Evolutionary conservation across 2,888 invertebrate genomes (phyloP).

Genomic region (Caenorhabditis sinica): DNA sequence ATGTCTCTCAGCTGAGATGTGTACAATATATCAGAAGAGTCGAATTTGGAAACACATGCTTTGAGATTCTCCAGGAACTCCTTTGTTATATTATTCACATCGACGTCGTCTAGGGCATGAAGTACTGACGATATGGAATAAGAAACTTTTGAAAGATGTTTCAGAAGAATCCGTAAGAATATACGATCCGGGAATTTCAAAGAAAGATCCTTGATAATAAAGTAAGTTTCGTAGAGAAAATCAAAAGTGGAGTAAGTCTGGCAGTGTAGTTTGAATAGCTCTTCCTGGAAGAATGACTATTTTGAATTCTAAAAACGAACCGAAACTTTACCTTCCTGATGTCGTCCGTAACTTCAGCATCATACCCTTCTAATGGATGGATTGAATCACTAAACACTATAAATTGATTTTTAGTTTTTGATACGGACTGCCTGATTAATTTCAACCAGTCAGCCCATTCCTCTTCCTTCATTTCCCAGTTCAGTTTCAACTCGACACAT

Average conservation of each 20-base stretch:
- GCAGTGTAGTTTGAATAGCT: neutral
- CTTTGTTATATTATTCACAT: neutral
- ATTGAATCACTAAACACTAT: neutral
- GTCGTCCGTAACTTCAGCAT: neutral
- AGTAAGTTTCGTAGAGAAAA: neutral
- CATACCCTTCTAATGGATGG: neutral
- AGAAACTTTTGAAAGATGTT: neutral
- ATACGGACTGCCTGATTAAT: neutral
- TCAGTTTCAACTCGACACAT: constrained; percentile 4
- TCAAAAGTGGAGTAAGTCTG: neutral
- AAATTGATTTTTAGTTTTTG: constrained; percentile 4
- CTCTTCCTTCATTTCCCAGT: constrained; percentile 25
- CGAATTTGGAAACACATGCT: neutral
- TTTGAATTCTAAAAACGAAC: neutral
- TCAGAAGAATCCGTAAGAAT: constrained; percentile 5
- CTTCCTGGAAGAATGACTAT: neutral
- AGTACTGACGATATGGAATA: neutral
- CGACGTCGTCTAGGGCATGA: neutral
- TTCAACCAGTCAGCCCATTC: constrained; percentile 29
- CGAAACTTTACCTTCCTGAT: neutral
- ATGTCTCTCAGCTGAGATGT: constrained; percentile 17
- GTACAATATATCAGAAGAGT: constrained; percentile 5
- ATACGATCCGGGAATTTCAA: neutral
- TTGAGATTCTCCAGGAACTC: neutral
- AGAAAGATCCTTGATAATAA: neutral